Conservation (phyloP, 2,888 invertebrate species). For the Coecobrya sp. region DNA sequence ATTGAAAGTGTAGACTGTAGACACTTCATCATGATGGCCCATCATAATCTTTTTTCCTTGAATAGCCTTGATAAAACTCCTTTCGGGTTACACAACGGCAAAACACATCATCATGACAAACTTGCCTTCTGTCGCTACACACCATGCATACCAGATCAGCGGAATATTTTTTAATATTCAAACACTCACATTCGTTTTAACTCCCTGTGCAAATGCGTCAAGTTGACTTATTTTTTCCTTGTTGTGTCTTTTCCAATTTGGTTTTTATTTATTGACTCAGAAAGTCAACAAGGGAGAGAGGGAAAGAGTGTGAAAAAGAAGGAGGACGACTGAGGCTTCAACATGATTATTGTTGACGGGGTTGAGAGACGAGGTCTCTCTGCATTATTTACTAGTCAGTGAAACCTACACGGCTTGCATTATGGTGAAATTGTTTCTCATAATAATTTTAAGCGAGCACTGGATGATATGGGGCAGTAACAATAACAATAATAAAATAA, state of each 20-base stretch:
- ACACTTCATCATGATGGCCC: not conserved
- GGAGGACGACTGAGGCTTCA: not conserved
- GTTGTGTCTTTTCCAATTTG: slow-evolving; percentile 58
- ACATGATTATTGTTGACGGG: slow-evolving; percentile 44
- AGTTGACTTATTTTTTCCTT: slow-evolving; percentile 38
- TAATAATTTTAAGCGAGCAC: slow-evolving; percentile 20
- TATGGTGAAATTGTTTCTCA: slow-evolving; percentile 42
- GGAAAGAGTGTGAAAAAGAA: not conserved
- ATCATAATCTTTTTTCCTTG: slow-evolving; percentile 60
- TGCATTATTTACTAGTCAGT: slow-evolving; percentile 8
- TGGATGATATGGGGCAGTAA: not conserved
- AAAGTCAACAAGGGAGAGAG: slow-evolving; percentile 31
- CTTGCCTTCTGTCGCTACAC: slow-evolving; percentile 12
- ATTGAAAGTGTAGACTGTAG: not conserved
- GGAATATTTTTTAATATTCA: slow-evolving; percentile 44
- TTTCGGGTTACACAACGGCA: slow-evolving; percentile 53
- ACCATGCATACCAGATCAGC: not conserved
- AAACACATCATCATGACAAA: not conserved
- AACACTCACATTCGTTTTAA: not conserved
- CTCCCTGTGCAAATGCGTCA: not conserved
- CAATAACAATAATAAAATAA: not conserved
- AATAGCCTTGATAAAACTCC: slow-evolving; percentile 72
- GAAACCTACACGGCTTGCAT: not conserved
- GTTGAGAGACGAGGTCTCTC: slow-evolving; percentile 9
- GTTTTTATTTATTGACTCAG: slow-evolving; percentile 44